phyloP scores from a whole-genome alignment of 35 echinoderm and acorn worm genomes.

The Holothuria glaberrima region DNA sequence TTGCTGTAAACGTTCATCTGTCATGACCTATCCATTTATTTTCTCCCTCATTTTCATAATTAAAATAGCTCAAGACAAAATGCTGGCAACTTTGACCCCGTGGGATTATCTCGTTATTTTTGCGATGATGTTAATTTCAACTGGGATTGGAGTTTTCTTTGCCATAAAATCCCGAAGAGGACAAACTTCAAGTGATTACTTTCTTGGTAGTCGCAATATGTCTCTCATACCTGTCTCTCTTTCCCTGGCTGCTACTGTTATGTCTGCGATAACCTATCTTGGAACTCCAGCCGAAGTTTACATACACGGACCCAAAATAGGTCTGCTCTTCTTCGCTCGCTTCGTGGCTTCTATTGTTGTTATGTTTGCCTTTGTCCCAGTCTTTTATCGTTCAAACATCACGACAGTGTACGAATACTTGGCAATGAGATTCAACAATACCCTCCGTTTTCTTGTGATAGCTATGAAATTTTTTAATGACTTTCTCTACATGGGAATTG shows the following conservation, averaged over 20 bases:
- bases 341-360: not conserved
- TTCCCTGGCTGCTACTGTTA: slow-evolving; percentile 35
- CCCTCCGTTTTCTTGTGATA: not conserved
- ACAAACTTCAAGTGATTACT: slow-evolving; percentile 33
- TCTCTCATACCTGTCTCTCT: slow-evolving; percentile 26
- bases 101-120: slow-evolving; percentile 17
- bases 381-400: slow-evolving; percentile 36
- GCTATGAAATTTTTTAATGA: not conserved
- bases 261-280: slow-evolving; percentile 58
- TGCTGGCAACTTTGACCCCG: not conserved
- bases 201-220: slow-evolving; percentile 52
- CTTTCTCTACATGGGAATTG: slow-evolving; percentile 46
- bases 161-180: not conserved
- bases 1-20: too few relatives aligned
- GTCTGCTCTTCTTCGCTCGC: not conserved
- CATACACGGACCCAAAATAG: slow-evolving; percentile 30
- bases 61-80: too few relatives aligned
- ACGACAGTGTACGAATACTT: slow-evolving; percentile 30
- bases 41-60: too few relatives aligned
- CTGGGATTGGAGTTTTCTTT: slow-evolving; percentile 41
- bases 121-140: slow-evolving; percentile 1
- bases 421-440: slow-evolving; percentile 38
- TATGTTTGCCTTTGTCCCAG: slow-evolving; percentile 5
- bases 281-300: slow-evolving; percentile 59
- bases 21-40: too few relatives aligned